phyloP scores from a whole-genome alignment of 2,113 vertebrate species.

The Mobula hypostoma region DNA sequence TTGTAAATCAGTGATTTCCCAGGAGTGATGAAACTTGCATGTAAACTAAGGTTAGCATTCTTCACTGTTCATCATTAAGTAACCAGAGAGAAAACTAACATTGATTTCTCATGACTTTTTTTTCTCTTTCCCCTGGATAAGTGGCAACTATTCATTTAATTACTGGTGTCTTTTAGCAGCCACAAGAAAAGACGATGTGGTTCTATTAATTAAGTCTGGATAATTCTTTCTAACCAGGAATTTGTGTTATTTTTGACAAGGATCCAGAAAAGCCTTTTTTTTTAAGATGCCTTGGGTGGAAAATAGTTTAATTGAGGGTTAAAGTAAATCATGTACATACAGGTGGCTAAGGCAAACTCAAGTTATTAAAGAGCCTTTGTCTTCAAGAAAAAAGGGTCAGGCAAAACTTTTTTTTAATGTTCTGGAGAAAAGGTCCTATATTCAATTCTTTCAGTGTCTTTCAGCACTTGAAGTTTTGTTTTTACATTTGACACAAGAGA shows the following conservation, averaged over 20 bases:
- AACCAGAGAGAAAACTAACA: neutral
- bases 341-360: slow-evolving; percentile 20
- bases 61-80: neutral
- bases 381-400: neutral
- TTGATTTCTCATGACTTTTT: neutral
- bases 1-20: slow-evolving; percentile 17
- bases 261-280: neutral
- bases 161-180: neutral
- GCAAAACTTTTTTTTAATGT: neutral
- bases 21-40: slow-evolving; percentile 1
- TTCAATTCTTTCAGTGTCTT: neutral
- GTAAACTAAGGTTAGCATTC: neutral
- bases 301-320: slow-evolving; percentile 25
- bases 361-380: slow-evolving; percentile 25
- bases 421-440: neutral
- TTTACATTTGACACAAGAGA: neutral
- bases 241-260: slow-evolving; percentile 31
- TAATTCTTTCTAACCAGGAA: slow-evolving; percentile 25
- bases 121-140: neutral
- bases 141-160: neutral
- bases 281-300: neutral
- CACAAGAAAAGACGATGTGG: neutral
- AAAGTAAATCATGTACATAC: slow-evolving; percentile 1
- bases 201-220: slow-evolving; percentile 24
- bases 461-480: neutral